Base-by-base conservation (phyloP, 2,797 vertebrate genomes). In the Anas flavirostris region DNA sequence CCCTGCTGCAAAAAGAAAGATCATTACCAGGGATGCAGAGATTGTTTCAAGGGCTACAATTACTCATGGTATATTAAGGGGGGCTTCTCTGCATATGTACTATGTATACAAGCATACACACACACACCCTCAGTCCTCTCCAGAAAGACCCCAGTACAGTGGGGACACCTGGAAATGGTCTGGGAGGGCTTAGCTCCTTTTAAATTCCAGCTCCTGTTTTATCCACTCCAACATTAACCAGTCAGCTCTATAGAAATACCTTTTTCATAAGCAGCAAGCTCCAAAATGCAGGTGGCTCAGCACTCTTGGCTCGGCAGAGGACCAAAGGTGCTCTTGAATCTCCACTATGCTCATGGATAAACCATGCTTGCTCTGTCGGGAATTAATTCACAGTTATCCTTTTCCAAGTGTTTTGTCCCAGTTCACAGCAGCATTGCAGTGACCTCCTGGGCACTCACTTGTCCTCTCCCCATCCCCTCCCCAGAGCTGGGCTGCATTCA, bases 11-110 rank as follows among this genome's bases (percentile, higher is more conserved):
- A 83, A 59, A 56, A 92, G 68, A 74, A 3, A 88, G 43, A 55
- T 18, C 56, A 75, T 75, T 53, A 77, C 16, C 76, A 73, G 52
- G 8, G 48, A 83, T 8, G 4, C 78, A 66, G 59, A 88, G 85
- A 74, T 9, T 17, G 41, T 50, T 85, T 48, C 52, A 29, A 33
- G 73, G 23, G 7, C 23, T 75, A 68, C 77, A 86, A 77, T 41
- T 9, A 50, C 52, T 84, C 29, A 3, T 2, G 3, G 22, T 2
- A 7, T 19, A n/a, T 46, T 66, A 29, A 21, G 33, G 46, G 21
- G 6, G 16, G 23, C 5, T 41, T 23, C 11, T 33, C 25, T 29
- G 28, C 0, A 0, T 28, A 39, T 0, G 28, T 46, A 43, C 41
- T 22, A 62, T 7, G 41, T 12, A 50, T 7, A 50, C 10, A 28